These are phyloP conservation scores for Ophion ellenae DNA, from an alignment of 2,888 invertebrate genomes.

Conservation along the genomic window DNA sequence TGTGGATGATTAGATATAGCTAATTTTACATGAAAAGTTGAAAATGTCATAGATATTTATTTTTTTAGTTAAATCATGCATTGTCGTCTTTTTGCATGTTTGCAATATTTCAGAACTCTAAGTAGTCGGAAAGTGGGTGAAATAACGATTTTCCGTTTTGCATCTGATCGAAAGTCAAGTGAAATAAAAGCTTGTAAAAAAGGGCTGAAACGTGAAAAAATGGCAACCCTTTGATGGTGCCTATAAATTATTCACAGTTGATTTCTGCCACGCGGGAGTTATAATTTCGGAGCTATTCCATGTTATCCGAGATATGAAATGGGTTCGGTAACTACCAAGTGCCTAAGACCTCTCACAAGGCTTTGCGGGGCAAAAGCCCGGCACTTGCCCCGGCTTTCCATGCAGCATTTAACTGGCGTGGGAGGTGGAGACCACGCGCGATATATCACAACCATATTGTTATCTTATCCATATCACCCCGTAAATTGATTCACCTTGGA, in stretches of 20 bases:
- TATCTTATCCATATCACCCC: constrained; percentile 57
- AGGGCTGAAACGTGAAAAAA: not conserved
- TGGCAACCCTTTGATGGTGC: not conserved
- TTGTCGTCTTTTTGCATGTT: no score
- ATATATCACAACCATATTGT: constrained; percentile 56
- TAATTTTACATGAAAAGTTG: no score
- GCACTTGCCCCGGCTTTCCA: constrained; percentile 20
- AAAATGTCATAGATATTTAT: no score
- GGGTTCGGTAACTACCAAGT: constrained; percentile 10
- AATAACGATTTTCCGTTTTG: no score
- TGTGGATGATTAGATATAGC: no score
- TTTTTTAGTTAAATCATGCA: no score
- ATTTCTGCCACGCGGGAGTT: not conserved
- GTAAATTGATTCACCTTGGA: constrained; percentile 58
- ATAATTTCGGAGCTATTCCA: constrained; percentile 6
- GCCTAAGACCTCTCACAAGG: constrained; percentile 22
- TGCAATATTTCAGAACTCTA: no score
- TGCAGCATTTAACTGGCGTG: constrained; percentile 40
- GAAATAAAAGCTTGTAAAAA: not conserved
- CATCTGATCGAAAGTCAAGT: no score
- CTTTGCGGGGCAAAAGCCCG: constrained; percentile 29
- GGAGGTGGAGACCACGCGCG: constrained; percentile 28
- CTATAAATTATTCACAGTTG: not conserved
- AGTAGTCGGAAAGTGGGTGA: no score
- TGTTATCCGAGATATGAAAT: constrained; percentile 11